These are phyloP conservation scores for Phycodurus eques DNA, from an alignment of 2,113 vertebrate species.

Conservation along the genomic window DNA sequence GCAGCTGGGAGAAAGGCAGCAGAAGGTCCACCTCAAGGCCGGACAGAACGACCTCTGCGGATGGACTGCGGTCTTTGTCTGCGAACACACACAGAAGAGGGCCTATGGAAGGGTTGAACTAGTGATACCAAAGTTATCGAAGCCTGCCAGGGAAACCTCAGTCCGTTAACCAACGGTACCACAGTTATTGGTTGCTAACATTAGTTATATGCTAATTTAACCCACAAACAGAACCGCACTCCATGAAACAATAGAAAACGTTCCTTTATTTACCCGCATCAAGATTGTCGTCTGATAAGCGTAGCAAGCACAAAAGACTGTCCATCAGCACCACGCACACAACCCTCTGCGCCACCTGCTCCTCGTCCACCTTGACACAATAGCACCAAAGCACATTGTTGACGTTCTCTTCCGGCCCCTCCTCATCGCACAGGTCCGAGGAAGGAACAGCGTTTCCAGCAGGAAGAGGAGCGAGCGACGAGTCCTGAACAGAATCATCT, in stretches of 20 bases:
- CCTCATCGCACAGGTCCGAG: neutral
- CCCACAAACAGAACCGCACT: too few relatives aligned
- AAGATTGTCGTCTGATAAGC: slow-evolving; percentile 35
- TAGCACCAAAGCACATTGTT: slow-evolving; percentile 83
- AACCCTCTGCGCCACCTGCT: slow-evolving; percentile 75
- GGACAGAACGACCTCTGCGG: slow-evolving; percentile 73
- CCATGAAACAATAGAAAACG: neutral
- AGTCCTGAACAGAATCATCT: slow-evolving; percentile 72
- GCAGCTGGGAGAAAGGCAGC: slow-evolving; percentile 76
- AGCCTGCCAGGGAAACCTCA: too few relatives aligned
- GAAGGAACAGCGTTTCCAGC: neutral
- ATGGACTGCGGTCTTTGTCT: slow-evolving; percentile 21
- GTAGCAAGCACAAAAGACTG: slow-evolving; percentile 76
- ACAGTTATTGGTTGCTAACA: too few relatives aligned
- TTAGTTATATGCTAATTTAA: too few relatives aligned
- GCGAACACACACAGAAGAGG: neutral
- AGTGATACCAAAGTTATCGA: too few relatives aligned
- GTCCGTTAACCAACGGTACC: too few relatives aligned
- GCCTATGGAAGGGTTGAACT: too few relatives aligned
- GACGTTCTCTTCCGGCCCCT: slow-evolving; percentile 41
- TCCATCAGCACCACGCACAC: slow-evolving; percentile 84
- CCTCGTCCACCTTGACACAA: slow-evolving; percentile 78
- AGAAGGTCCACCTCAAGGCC: slow-evolving; percentile 74
- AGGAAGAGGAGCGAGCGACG: slow-evolving; percentile 12
- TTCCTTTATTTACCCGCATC: slow-evolving; percentile 29